A percentile compares a stretch with the other conserved stretches of the same genome.
These are phyloP conservation scores for Oscheius onirici DNA, from an alignment of 2,888 invertebrate species.

Conservation along the genomic window DNA sequence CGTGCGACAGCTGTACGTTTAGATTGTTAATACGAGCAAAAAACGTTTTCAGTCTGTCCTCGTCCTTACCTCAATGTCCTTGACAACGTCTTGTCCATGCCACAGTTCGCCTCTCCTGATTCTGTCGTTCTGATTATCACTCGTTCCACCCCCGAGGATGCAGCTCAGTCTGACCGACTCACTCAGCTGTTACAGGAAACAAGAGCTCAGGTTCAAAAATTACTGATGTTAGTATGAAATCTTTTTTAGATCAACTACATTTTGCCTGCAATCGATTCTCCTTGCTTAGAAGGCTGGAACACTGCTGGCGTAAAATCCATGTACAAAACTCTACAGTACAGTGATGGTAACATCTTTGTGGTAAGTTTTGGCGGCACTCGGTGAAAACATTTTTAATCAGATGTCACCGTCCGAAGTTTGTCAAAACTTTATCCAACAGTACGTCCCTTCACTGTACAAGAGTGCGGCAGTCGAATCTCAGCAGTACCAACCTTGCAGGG, in stretches of 20 bases:
- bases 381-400: no score
- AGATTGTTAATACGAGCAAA: neutral
- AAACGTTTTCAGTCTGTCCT: constrained; percentile 49
- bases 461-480: constrained; percentile 46
- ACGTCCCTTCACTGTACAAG: constrained; percentile 54
- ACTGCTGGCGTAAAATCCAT: constrained; percentile 43
- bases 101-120: constrained; percentile 47
- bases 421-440: constrained; percentile 46
- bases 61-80: constrained; percentile 56
- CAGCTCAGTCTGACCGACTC: constrained; percentile 4
- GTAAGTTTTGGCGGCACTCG: no score
- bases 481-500: constrained; percentile 40
- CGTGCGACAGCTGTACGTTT: constrained; percentile 18
- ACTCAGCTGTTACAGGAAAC: constrained; percentile 26
- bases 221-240: neutral
- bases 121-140: constrained; percentile 60
- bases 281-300: constrained; percentile 60
- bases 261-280: constrained; percentile 53
- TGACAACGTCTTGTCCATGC: constrained; percentile 37
- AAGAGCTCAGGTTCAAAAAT: constrained; percentile 16
- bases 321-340: constrained; percentile 46
- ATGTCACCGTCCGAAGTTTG: constrained; percentile 49
- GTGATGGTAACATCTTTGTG: constrained; percentile 58
- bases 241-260: constrained; percentile 44
- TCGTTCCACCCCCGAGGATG: constrained; percentile 61